A percentile compares a stretch with the other conserved stretches of the same genome.
These are phyloP conservation scores for Drosophila funebris DNA, from an alignment of 1,140 invertebrate genomes.

Conservation along the genomic window DNA sequence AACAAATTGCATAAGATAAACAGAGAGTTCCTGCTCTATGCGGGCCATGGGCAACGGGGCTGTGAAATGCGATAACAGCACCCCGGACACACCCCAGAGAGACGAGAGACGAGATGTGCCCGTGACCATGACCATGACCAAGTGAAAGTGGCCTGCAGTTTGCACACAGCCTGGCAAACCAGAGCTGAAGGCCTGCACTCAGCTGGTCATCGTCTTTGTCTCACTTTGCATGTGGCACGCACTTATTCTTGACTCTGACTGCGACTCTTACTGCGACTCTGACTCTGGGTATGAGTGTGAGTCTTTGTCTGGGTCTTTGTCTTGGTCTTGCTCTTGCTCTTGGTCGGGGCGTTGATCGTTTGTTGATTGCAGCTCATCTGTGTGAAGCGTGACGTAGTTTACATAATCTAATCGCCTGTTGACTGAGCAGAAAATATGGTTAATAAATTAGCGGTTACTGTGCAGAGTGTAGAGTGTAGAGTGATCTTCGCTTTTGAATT, in stretches of 20 bases:
- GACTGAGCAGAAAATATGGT: constrained; percentile 61
- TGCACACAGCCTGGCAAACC: constrained; percentile 9
- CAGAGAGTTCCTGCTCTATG: constrained; percentile 31
- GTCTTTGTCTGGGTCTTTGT: constrained; percentile 3
- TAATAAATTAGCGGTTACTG: constrained; percentile 54
- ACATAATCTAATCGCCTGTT: constrained; percentile 61
- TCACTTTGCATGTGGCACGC: constrained; percentile 75
- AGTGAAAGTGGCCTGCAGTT: constrained; percentile 60
- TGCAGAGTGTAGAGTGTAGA: neutral
- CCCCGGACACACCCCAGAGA: constrained; percentile 10
- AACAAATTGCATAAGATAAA: constrained; percentile 69
- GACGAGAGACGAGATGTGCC: neutral
- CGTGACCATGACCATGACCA: constrained; percentile 75
- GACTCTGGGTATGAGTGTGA: neutral
- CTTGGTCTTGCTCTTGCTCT: neutral
- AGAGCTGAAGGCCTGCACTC: constrained; percentile 33
- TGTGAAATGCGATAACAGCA: constrained; percentile 56
- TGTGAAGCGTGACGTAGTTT: constrained; percentile 54
- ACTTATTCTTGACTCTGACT: constrained; percentile 34
- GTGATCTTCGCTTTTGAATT: constrained; percentile 12
- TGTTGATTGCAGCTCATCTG: constrained; percentile 22
- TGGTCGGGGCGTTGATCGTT: constrained; percentile 38
- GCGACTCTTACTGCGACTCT: neutral
- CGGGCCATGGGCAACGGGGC: constrained; percentile 7
- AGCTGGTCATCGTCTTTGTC: constrained; percentile 31